phyloP scores from a whole-genome alignment of 2,797 vertebrate genomes.

The Megaceryle alcyon region DNA sequence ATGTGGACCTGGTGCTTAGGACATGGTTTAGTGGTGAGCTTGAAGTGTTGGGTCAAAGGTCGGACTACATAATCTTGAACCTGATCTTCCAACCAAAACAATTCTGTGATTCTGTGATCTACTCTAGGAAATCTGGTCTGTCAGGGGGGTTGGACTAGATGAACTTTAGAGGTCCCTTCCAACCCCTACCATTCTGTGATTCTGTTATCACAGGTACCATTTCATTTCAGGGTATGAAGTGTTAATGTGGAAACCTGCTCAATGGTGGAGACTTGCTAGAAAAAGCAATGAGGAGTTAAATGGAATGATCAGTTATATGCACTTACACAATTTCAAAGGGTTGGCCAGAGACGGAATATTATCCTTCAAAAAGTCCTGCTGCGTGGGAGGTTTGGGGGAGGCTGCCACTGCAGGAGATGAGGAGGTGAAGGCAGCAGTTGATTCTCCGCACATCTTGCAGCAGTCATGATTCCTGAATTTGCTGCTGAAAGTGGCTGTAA shows the following conservation, averaged over 20 bases:
- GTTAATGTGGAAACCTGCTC: rapidly evolving
- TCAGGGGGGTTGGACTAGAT: too few relatives aligned
- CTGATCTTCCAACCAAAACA: too few relatives aligned
- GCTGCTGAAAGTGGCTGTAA: background rate
- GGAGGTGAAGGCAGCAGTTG: background rate
- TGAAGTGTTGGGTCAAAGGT: too few relatives aligned
- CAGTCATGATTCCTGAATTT: background rate
- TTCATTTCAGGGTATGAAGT: background rate
- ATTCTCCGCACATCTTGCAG: background rate
- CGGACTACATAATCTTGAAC: too few relatives aligned
- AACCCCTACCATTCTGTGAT: too few relatives aligned
- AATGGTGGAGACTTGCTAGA: background rate
- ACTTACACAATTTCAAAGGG: background rate
- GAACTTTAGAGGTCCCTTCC: too few relatives aligned
- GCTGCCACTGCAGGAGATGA: background rate
- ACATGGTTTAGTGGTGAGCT: too few relatives aligned
- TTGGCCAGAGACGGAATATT: background rate
- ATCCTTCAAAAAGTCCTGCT: background rate
- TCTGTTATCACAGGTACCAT: background rate
- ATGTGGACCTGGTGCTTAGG: too few relatives aligned
- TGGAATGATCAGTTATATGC: background rate
- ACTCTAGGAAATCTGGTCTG: too few relatives aligned
- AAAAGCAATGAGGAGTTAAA: background rate
- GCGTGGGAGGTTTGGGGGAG: background rate
- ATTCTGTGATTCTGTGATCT: too few relatives aligned